Conservation (phyloP, 1,140 invertebrate species). For the Ridgeia piscesae region DNA sequence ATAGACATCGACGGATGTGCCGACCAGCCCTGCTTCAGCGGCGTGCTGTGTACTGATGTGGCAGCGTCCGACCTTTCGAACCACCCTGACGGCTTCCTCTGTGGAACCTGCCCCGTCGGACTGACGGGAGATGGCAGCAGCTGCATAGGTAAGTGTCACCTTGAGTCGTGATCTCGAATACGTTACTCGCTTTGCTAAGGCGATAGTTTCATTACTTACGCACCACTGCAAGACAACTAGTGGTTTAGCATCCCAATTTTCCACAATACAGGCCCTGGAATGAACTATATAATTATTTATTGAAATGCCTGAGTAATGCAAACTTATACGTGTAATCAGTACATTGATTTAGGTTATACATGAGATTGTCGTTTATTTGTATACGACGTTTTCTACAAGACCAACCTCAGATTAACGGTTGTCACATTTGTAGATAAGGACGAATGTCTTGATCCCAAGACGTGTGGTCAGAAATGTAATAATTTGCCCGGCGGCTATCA, state of each 20-base stretch:
- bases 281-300: background rate
- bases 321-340: background rate
- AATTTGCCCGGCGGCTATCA: background rate
- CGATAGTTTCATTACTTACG: no score
- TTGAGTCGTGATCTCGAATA: background rate
- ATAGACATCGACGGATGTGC: constrained; percentile 5
- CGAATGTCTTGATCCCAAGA: constrained; percentile 10
- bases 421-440: constrained; percentile 13
- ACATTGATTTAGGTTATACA: background rate
- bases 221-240: background rate
- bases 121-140: background rate
- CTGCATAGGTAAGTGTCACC: constrained; percentile 11
- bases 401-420: background rate
- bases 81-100: constrained; percentile 12
- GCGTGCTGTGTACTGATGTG: constrained; percentile 17
- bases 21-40: constrained; percentile 7
- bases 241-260: background rate
- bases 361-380: background rate
- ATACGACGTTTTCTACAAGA: background rate
- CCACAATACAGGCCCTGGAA: background rate
- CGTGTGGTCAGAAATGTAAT: constrained; percentile 9
- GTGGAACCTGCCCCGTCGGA: background rate
- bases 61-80: background rate
- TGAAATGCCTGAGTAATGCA: background rate
- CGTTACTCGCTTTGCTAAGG: no score